Evolutionary conservation across 2,888 invertebrate genomes (phyloP), one percentile per base, ranked within the genome.

Genomic region (Hipparchia semele): DNA sequence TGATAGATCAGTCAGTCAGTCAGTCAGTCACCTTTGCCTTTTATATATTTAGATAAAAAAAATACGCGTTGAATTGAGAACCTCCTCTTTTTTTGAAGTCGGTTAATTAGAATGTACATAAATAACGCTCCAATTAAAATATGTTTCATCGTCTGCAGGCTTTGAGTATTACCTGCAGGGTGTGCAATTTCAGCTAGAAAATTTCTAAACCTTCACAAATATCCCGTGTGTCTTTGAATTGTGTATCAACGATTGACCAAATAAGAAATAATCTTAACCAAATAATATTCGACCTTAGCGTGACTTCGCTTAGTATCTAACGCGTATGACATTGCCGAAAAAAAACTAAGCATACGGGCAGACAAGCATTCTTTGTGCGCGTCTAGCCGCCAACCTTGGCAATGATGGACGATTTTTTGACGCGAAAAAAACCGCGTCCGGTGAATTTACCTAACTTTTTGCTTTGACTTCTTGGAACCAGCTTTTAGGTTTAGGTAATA

Each of bases 381-480:
- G 92, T 91, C 92, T 92, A 92, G 91, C 86, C 86, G 81, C 76
- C 80, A 89, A 90, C 92, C 93, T 93, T 93, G 88, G 81, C 70
- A 78, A 84, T 92, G 92, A 93, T 92, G 91, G 84, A 92, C 92
- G 88, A 86, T 90, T 91, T 90, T 91, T 91, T 91, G 88, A 87
- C 79, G 76, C 76, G 77, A 83, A 88, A 92, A 91, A 92, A 90
- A 87, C 74, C 71, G 83, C 88, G 90, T 90, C 90, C 90, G 90
- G 92, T 93, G 92, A 94, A 88, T 89, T 93, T 93, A 89, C 90
- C 91, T 90, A 90, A 90, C 86, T 92, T 92, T 93, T 93, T 92
- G 92, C 82, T 80, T 81, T 78, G 83, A 77, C 79, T 93, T 93
- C 93, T 90, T 67, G 87, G 93, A 93, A 93, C 76, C 82, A 82